phyloP scores from a whole-genome alignment of 2,888 invertebrate species.

The Nymphalis urticae region DNA sequence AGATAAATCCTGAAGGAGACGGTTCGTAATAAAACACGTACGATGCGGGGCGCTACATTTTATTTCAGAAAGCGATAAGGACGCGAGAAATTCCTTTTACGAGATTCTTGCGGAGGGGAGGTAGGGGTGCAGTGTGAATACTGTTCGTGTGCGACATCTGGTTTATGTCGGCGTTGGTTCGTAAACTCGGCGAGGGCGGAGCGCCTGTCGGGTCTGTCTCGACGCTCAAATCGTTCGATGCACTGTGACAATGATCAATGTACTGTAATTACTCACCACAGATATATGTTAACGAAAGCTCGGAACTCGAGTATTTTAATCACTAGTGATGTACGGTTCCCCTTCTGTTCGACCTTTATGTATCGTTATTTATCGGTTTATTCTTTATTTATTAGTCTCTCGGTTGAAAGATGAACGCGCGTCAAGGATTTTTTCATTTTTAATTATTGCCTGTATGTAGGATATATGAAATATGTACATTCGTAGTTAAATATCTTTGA shows the following conservation, averaged over 20 bases:
- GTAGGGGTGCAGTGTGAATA: constrained; percentile 49
- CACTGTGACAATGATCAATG: constrained; percentile 38
- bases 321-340: constrained; percentile 31
- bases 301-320: constrained; percentile 32
- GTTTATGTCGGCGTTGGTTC: constrained; percentile 59
- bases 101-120: constrained; percentile 68
- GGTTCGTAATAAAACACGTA: constrained; percentile 79
- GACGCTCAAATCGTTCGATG: constrained; percentile 34
- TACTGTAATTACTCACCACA: constrained; percentile 38
- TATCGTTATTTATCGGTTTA: constrained; percentile 34
- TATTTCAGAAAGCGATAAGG: constrained; percentile 81
- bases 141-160: constrained; percentile 72
- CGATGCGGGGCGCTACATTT: constrained; percentile 75
- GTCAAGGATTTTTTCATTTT: constrained; percentile 11
- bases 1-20: constrained; percentile 78
- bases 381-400: constrained; percentile 30
- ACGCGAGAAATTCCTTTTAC: constrained; percentile 79
- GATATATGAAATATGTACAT: background rate
- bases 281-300: constrained; percentile 36
- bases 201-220: constrained; percentile 39
- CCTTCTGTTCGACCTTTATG: constrained; percentile 34
- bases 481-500: no score
- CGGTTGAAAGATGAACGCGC: constrained; percentile 20
- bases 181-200: constrained; percentile 44
- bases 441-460: constrained; percentile 13